These are phyloP conservation scores for Andrena fulva DNA, from an alignment of 2,888 invertebrate genomes.

Conservation along the genomic window DNA sequence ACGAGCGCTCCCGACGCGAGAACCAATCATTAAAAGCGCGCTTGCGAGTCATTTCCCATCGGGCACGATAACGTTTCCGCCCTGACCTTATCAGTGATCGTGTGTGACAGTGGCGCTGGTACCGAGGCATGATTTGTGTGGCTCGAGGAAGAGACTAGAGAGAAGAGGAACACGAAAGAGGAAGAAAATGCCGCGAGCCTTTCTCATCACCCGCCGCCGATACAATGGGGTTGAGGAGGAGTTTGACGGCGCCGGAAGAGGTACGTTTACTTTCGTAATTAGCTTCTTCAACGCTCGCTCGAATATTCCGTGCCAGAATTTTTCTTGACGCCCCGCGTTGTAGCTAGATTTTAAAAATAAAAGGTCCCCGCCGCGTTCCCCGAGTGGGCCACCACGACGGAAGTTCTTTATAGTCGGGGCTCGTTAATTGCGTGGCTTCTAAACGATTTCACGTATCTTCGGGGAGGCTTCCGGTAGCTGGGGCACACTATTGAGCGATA, in stretches of 20 bases:
- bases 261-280: conserved; percentile 63
- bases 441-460: background rate
- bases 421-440: background rate
- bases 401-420: background rate
- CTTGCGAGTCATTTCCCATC: background rate
- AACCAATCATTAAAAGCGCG: conserved; percentile 10
- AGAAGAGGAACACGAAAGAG: conserved; percentile 19
- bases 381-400: background rate
- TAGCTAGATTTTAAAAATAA: conserved; percentile 27
- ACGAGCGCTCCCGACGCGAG: conserved; percentile 18
- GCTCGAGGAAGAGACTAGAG: conserved; percentile 16
- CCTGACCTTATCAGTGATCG: conserved; percentile 41
- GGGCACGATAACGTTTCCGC: background rate
- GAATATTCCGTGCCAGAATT: conserved; percentile 13
- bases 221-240: conserved; percentile 84
- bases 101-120: conserved; percentile 50
- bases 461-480: too few species aligned
- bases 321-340: background rate
- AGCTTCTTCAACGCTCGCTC: background rate
- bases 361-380: background rate
- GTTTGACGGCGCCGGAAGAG: conserved; percentile 78
- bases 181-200: conserved; percentile 87
- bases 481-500: background rate
- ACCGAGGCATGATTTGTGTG: conserved; percentile 54
- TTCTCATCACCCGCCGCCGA: conserved; percentile 88